Evolutionary conservation across 2,797 vertebrate species (phyloP).

Genomic region (Mareca strepera): DNA sequence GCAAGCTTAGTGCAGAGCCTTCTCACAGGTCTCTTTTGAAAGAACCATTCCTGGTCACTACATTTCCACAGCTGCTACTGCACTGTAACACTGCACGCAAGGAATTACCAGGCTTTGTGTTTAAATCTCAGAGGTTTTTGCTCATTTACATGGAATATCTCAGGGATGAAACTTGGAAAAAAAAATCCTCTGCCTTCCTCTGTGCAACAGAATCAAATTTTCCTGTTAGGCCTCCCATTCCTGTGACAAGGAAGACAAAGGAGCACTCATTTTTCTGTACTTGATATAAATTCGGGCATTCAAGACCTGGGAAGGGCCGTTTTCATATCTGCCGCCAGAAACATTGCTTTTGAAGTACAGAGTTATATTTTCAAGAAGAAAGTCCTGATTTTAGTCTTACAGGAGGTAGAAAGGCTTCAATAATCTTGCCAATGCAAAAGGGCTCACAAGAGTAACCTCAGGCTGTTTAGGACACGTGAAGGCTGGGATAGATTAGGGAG

Average conservation of each 20-base stretch:
- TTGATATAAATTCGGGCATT: neutral
- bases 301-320: neutral
- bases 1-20: neutral
- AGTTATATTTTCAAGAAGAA: neutral
- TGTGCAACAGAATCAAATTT: neutral
- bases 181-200: neutral
- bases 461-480: neutral
- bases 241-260: neutral
- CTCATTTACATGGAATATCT: neutral
- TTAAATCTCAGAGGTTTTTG: neutral
- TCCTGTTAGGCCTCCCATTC: neutral
- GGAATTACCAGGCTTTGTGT: neutral
- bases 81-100: accelerated
- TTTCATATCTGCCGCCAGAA: neutral
- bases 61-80: accelerated
- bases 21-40: neutral
- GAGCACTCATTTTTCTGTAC: neutral
- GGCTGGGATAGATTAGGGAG: neutral
- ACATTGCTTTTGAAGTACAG: neutral
- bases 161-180: neutral
- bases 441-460: neutral
- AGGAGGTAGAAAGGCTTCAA: neutral
- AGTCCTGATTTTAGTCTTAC: neutral
- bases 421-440: neutral
- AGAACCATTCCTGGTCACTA: neutral